Conservation (phyloP, 1,140 invertebrate genomes). For the Holotrichia oblita region DNA sequence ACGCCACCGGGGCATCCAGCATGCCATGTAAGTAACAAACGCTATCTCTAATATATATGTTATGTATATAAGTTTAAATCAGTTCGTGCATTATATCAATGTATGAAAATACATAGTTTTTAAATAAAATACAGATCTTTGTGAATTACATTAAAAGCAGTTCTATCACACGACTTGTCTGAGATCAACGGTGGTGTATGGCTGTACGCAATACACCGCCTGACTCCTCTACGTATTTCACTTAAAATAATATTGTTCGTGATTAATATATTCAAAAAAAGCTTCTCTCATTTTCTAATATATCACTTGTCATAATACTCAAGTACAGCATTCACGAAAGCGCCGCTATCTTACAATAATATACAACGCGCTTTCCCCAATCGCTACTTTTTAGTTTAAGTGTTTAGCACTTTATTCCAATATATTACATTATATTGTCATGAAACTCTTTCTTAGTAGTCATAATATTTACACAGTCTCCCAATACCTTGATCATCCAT, state of each 20-base stretch:
- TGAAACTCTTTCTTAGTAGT: conserved; percentile 13
- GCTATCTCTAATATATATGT: conserved; percentile 39
- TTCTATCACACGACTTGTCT: conserved; percentile 60
- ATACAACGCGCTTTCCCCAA: conserved; percentile 7
- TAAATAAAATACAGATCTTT: conserved; percentile 61
- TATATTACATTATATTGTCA: conserved; percentile 27
- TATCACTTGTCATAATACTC: conserved; percentile 60
- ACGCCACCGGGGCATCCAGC: conserved; percentile 35
- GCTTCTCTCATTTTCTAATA: conserved; percentile 39
- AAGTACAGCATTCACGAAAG: conserved; percentile 46
- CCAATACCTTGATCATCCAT: conserved; percentile 27
- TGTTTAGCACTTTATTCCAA: conserved; percentile 13
- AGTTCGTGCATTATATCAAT: conserved; percentile 53
- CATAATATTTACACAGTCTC: conserved; percentile 29
- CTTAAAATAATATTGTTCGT: conserved; percentile 52
- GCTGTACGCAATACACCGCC: conserved; percentile 30
- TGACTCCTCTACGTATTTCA: conserved; percentile 54
- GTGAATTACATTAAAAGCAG: conserved; percentile 60
- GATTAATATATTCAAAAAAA: conserved; percentile 44
- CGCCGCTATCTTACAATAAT: conserved; percentile 23
- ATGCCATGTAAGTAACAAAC: conserved; percentile 51
- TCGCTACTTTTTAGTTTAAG: conserved; percentile 1
- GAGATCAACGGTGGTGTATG: conserved; percentile 56
- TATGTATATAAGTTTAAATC: conserved; percentile 45
- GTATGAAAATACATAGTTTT: conserved; percentile 52